Percentiles rank a stretch among this genome's conserved stretches.
These are phyloP conservation scores for Tenebrosternarchus preto DNA, from an alignment of 2,113 vertebrate genomes.

Conservation along the genomic window DNA sequence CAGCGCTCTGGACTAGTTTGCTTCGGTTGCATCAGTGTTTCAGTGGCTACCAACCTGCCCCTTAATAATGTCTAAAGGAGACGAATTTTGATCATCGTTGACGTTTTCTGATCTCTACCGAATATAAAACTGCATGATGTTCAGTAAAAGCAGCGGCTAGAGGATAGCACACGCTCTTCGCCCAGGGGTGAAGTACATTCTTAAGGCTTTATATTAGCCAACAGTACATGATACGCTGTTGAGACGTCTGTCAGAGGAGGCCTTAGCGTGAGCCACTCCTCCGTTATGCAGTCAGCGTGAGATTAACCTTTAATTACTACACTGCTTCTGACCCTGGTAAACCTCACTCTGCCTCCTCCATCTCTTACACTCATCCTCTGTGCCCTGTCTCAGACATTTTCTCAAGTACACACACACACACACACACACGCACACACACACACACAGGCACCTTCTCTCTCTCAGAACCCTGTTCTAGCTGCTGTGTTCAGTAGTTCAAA, in stretches of 20 bases:
- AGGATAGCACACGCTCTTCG: background rate
- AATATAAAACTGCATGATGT: background rate
- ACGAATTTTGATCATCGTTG: background rate
- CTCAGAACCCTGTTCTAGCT: background rate
- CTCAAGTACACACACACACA: slow-evolving; percentile 13
- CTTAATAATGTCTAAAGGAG: background rate
- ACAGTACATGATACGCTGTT: background rate
- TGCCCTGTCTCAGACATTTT: background rate
- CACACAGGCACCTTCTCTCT: background rate
- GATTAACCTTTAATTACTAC: slow-evolving; percentile 51
- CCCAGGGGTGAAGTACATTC: background rate
- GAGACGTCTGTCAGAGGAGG: background rate
- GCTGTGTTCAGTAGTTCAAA: slow-evolving; percentile 16
- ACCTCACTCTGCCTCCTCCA: slow-evolving; percentile 8
- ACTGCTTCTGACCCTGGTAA: slow-evolving; percentile 33
- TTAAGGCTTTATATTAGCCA: background rate
- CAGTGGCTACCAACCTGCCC: background rate
- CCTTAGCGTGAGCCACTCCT: slow-evolving; percentile 27
- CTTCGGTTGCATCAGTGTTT: slow-evolving; percentile 19
- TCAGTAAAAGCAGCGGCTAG: background rate
- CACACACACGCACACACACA: slow-evolving; percentile 10
- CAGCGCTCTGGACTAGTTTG: background rate
- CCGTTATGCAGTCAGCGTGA: slow-evolving; percentile 29
- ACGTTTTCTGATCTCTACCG: slow-evolving; percentile 2
- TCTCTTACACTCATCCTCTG: slow-evolving; percentile 5